Evolutionary conservation across 1,140 invertebrate species (phyloP), one percentile per base, ranked within the genome.

Genomic region (Nebria ingens): DNA sequence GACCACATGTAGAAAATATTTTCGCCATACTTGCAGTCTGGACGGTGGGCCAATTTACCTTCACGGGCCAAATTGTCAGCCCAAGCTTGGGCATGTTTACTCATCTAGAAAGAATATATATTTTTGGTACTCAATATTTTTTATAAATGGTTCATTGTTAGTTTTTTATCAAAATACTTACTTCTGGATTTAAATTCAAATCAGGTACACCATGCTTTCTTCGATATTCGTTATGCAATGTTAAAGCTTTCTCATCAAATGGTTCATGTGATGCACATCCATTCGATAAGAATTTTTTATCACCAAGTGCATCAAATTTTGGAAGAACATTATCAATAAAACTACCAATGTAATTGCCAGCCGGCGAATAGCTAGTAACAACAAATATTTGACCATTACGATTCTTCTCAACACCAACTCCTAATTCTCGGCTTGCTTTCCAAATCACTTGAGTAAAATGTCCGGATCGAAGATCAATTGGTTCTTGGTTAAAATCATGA

Each of bases 311-410:
- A 73, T 73, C 61, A 66, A 69, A 56, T 57, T 71, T 67, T 22
- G 79, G 75, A 17, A 76, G 78, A 2, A 93, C 89, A 68, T 93
- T 92, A 19, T 78, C 79, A 1, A 76, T 70, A 65, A 88, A 94
- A 62, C 81, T 79, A 6, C 87, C 89, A 1, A 90, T 72, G 56
- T 88, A 82, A 68, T 94, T 94, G 1, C 92, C 92, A 2, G 89
- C 81, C 0, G 91, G 91, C 65, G 79, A 81, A 67, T 94, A 95
- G 70, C 93, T 89, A 19, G 85, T 86, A 0, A 94, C 91, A 0
- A 93, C 85, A 61, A 86, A 86, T 20, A 86, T 77, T 62, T 83
- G 82, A 0, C 87, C 87, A 56, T 82, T 82, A 51, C 78, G 76
- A 54, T 78, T 79, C 59, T 75, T 80, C 0, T 87, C 82, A 60